Base-by-base conservation (phyloP, 2,113 vertebrate species). In the Paradoxurus hermaphroditus region DNA sequence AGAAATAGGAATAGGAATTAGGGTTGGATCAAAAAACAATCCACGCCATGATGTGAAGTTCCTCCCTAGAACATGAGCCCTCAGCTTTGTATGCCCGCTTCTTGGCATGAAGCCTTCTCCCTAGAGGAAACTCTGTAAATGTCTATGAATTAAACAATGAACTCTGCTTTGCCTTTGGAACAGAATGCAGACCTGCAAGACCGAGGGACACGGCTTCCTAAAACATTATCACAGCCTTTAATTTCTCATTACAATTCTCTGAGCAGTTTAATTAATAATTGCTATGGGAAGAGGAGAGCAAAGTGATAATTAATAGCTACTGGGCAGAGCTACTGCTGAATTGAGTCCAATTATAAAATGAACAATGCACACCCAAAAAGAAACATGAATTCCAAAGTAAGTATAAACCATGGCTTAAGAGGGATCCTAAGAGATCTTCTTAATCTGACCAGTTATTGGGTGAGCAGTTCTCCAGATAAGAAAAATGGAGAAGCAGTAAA, bases 251-350 rank as follows among this genome's bases (percentile, higher is more conserved):
- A 97, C 91, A 86, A 83, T 82, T 96, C 88, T 95, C 79, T 89
- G 72, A 93, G 72, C 73, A 97, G 86, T 96, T 94, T 97, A 97
- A 97, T 97, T 97, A 97, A 97, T 97, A 98, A 97, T 94, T 96
- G 92, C 92, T 90, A 59, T 89, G 95, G 81, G 94, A 96, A 97
- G 73, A 96, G 16, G 36, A 96, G 72, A 96, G 36, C 59, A 96
- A 96, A 96, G 92, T 89, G 90, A 84, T 94, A 85, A 97, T 97
- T 98, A 95, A 98, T 94, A 96, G 94, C 85, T 96, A 97, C 72
- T 97, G 97, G 97, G 84, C 83, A 91, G 90, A 68, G 62, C 63
- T 93, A 75, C 56, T 75, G 77, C 67, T 92, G 70, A 97, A 88
- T 90, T 93, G 49, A 97, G 94, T 90, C 87, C 82, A 97, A 96